phyloP scores from a whole-genome alignment of 2,888 invertebrate genomes.

The Nemurella pictetii region DNA sequence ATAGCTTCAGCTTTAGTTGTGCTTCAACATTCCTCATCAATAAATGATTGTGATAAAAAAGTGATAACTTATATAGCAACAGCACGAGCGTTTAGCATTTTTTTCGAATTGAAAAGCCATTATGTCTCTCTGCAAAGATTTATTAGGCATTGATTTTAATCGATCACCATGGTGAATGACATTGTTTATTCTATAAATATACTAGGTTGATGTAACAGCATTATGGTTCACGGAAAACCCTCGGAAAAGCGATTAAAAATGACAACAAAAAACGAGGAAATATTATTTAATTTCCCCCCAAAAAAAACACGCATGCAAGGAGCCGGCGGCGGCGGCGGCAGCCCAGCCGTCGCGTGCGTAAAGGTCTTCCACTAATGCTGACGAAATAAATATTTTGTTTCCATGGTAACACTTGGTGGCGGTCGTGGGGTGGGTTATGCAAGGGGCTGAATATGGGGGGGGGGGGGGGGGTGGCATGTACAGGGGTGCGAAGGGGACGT shows the following conservation, averaged over 20 bases:
- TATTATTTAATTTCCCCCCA: neutral
- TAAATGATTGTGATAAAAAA: neutral
- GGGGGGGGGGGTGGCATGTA: neutral
- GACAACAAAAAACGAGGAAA: neutral
- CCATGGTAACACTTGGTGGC: conserved; percentile 34
- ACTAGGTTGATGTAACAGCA: neutral
- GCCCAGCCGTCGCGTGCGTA: conserved; percentile 30
- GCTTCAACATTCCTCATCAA: neutral
- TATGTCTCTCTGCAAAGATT: neutral
- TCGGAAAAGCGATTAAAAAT: neutral
- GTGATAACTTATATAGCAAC: neutral
- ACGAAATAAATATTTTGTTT: conserved; percentile 22
- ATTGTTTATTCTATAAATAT: neutral
- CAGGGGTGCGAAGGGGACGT: neutral
- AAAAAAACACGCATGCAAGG: neutral
- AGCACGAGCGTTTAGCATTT: neutral
- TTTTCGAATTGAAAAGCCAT: neutral
- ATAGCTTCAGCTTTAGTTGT: neutral
- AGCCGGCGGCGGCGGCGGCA: neutral
- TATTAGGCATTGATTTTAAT: neutral
- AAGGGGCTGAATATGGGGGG: neutral
- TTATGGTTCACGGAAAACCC: neutral
- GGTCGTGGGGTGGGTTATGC: neutral
- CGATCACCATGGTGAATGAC: neutral
- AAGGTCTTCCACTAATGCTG: conserved; percentile 27